Evolutionary conservation across 2,797 vertebrate species (phyloP), one percentile per base, ranked within the genome.

Genomic region (Ctenochaetus hawaiiensis): DNA sequence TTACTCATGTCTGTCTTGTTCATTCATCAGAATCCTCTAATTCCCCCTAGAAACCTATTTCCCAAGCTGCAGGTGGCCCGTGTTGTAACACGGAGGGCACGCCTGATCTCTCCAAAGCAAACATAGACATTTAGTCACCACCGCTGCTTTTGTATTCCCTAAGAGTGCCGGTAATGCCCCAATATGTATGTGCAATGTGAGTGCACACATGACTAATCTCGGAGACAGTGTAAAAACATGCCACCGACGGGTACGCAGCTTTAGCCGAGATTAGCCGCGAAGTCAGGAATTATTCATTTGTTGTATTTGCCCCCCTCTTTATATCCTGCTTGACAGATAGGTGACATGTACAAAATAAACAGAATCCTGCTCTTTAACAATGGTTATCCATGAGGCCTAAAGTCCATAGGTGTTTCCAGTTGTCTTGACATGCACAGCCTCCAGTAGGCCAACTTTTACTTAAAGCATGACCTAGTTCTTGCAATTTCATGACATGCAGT

Each of bases 1-100:
- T 90, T 92, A 92, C 90, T 93, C 92, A 91, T 90, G 91, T 94
- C 92, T 93, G 89, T 87, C 91, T 90, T 88, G 89, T 92, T 92
- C 91, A 92, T 92, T 92, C 92, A 89, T 91, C 81, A 70, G 72
- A 86, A 89, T 91, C 88, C 87, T 84, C 87, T 93, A 91, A 92
- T 93, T 91, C 90, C 84, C 87, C 70, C 52, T 76, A 77, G 83
- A 90, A 92, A 87, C 64, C 80, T 75, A 69, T 92, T 88, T 85
- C 88, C 86, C 87, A 86, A 82, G 77, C 72, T 86, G 77, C 91
- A 93, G 92, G 93, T 94, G 91, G 86, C 72, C 83, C 54, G 49
- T 91, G 92, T 94, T 85, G 92, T 71, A 92, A 92, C 63, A 70
- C 52, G 52, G 81, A 81, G 77, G 77, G 71, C 87, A 83, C 20